Conservation (phyloP, 2,113 vertebrate genomes). For the Equus przewalskii region DNA sequence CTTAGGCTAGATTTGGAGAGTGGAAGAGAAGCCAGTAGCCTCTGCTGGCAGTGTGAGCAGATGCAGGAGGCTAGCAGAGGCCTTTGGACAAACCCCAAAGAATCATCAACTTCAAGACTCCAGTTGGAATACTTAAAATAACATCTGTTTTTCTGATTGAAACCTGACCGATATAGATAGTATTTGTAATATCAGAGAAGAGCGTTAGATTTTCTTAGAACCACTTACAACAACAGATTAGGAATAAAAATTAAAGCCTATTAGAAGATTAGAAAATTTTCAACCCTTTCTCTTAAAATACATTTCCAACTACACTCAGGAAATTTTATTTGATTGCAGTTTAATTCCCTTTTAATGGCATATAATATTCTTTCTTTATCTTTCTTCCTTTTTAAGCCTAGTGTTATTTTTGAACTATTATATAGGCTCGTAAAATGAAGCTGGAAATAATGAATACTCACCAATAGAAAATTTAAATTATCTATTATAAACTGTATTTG, state of each 20-base stretch:
- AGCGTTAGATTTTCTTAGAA: slow-evolving; percentile 19
- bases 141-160: neutral
- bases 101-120: neutral
- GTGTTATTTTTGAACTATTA: slow-evolving; percentile 26
- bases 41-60: neutral
- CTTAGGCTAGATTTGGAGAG: neutral
- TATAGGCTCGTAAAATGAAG: slow-evolving; percentile 41
- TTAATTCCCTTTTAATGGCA: slow-evolving; percentile 44
- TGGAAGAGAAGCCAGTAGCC: neutral
- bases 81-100: neutral
- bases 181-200: neutral
- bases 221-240: neutral
- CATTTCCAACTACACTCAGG: slow-evolving; percentile 6
- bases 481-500: slow-evolving; percentile 19
- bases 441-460: neutral
- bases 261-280: slow-evolving; percentile 46
- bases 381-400: neutral
- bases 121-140: neutral
- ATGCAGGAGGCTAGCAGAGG: neutral
- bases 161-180: neutral
- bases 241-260: slow-evolving; percentile 41
- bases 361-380: slow-evolving; percentile 18
- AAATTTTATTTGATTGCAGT: slow-evolving; percentile 19
- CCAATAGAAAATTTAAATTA: slow-evolving; percentile 34
- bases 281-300: neutral